Base-by-base conservation (phyloP, 2,797 vertebrate species). In the Sphenopsis melanotis region DNA sequence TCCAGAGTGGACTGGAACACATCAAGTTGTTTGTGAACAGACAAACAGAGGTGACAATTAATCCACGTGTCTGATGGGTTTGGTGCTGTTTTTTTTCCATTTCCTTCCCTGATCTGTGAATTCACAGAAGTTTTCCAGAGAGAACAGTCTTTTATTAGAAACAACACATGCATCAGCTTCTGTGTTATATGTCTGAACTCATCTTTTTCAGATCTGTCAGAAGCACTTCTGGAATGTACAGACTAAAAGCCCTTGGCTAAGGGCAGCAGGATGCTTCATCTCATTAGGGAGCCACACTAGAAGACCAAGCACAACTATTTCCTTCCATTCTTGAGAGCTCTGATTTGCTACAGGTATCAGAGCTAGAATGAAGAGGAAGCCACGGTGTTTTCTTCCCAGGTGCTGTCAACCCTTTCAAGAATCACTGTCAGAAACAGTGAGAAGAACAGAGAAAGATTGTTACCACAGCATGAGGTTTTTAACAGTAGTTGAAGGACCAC, bases 191-290 rank as follows among this genome's bases (percentile, higher is more conserved):
- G 29, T 65, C 10, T 65, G 74, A 87, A 90, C n/a, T 65, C 1
- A 4, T 21, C 30, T 74, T 88, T 64, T 78, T 87, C 46, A 78
- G 61, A 23, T 78, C 20, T 34, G 65, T 50, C 37, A 72, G 70
- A 86, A 86, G 69, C 30, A 61, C 61, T 79, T 84, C 59, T 87
- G 57, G 46, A 71, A 93, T 29, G n/a, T 20, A 65, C 11, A 17
- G n/a, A 88, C 42, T 61, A 15, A 81, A 89, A 87, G 11, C 10
- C 42, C 15, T 32, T 22, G 17, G 47, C 60, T 86, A 93, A 80
- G 9, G 15, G 56, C 85, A 89, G 60, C 34, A 32, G 32, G 20
- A 66, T 30, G 36, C 63, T 90, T 84, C n/a, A 70, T 39, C 70
- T 70, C 74, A 84, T 55, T 21, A 80, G 42, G 50, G 63, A 87